Conservation (phyloP, 92 coral and sea anemone genomes). For the Palythoa caribaeorum region DNA sequence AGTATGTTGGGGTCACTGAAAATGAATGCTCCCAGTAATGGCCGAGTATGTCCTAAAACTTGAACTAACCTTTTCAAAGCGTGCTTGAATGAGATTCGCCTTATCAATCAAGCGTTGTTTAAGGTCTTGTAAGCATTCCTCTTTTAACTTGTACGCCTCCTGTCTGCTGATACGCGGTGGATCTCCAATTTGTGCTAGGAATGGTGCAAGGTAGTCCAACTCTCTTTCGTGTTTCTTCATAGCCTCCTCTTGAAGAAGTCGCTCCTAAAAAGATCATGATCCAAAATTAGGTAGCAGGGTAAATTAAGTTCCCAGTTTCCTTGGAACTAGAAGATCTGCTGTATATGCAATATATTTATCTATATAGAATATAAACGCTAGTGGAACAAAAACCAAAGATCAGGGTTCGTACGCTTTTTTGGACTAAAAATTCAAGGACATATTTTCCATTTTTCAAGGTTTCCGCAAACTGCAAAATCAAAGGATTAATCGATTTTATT, state of each 20-base stretch:
- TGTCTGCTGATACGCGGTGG: constrained; percentile 85
- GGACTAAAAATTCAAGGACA: too few species aligned
- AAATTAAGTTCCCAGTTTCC: not conserved
- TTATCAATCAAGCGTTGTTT: constrained; percentile 96
- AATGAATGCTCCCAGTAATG: too few species aligned
- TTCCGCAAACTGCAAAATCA: too few species aligned
- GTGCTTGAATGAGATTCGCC: constrained; percentile 97
- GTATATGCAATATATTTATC: too few species aligned
- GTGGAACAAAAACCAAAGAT: too few species aligned
- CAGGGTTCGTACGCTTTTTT: too few species aligned
- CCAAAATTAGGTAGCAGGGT: not conserved
- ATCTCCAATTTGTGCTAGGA: constrained; percentile 99
- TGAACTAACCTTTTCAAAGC: constrained; percentile 92
- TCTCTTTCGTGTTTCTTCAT: constrained; percentile 98
- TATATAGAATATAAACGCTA: too few species aligned
- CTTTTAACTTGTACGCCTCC: constrained; percentile 95
- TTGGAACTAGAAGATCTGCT: too few species aligned
- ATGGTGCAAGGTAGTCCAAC: constrained; percentile 97
- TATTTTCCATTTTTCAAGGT: too few species aligned
- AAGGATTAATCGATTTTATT: too few species aligned
- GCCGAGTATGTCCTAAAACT: not conserved
- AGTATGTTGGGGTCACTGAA: too few species aligned
- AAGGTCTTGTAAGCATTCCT: constrained; percentile 98
- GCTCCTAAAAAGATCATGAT: constrained; percentile 65
- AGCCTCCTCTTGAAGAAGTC: constrained; percentile 95